Conservation (phyloP, 2,113 vertebrate genomes). For the Pachyramphus minor region DNA sequence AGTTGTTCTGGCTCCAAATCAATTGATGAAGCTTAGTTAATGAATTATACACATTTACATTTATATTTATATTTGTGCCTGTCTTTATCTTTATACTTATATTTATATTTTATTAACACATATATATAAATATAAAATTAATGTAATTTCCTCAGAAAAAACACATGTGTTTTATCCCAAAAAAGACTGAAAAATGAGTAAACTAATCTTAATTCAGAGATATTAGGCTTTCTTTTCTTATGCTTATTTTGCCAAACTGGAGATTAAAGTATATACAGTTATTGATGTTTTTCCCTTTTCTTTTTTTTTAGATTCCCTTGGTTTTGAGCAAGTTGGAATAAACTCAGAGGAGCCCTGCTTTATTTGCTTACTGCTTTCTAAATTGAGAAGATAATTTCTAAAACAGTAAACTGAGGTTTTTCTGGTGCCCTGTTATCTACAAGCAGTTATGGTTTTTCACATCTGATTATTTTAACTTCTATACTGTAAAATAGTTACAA, state of each 20-base stretch:
- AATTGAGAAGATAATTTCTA: not conserved
- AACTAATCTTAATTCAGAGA: not conserved
- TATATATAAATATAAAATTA: not conserved
- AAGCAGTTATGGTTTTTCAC: not conserved
- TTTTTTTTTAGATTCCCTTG: not conserved
- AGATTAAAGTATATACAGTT: not conserved
- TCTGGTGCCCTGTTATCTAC: not conserved
- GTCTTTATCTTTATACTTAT: not conserved
- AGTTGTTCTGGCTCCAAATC: not conserved
- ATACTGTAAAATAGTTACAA: not conserved
- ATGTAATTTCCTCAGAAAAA: not conserved
- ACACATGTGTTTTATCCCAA: rapidly evolving
- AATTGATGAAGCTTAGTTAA: not conserved
- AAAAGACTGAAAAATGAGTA: not conserved
- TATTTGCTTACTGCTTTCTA: not conserved
- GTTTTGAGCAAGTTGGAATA: not conserved
- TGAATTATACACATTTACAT: not conserved
- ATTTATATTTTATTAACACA: too few species aligned
- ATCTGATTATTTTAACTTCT: not conserved
- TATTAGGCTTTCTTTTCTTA: not conserved
- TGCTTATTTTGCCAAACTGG: not conserved
- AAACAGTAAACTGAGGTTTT: not conserved
- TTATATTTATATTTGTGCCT: too few species aligned
- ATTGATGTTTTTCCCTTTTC: not conserved
- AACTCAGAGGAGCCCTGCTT: not conserved